Conservation (phyloP, 2,888 invertebrate species). For the Melipona bicolor region DNA sequence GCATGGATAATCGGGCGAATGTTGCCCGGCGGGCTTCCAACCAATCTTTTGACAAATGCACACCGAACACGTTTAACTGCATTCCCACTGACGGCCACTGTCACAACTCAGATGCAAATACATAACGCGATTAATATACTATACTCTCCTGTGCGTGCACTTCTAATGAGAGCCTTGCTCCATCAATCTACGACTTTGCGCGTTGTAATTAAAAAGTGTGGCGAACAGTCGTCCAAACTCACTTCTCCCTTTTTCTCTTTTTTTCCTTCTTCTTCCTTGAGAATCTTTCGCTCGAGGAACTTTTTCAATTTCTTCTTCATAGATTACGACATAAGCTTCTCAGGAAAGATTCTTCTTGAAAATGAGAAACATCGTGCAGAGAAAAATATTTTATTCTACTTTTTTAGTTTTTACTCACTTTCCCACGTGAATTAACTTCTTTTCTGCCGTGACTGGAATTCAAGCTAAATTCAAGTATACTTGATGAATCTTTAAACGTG, state of each 20-base stretch:
- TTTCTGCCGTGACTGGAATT: too few relatives aligned
- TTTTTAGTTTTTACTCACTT: too few relatives aligned
- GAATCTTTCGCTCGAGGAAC: not conserved
- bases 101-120: constrained; percentile 52
- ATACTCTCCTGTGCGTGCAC: constrained; percentile 24
- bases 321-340: not conserved
- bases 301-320: too few relatives aligned
- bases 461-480: too few relatives aligned
- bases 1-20: constrained; percentile 62
- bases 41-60: constrained; percentile 65
- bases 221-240: not conserved
- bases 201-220: constrained; percentile 15
- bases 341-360: too few relatives aligned
- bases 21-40: constrained; percentile 33
- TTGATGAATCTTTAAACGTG: too few relatives aligned
- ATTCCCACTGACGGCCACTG: constrained; percentile 55
- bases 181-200: constrained; percentile 34
- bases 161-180: constrained; percentile 36
- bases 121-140: constrained; percentile 58
- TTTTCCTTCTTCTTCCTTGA: not conserved
- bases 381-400: too few relatives aligned
- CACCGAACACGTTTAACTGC: constrained; percentile 60
- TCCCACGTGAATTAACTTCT: too few relatives aligned
- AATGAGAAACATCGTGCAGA: too few relatives aligned
- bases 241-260: not conserved